phyloP scores from a whole-genome alignment of 2,888 invertebrate species.

The Mimumesa dahlbomi region DNA sequence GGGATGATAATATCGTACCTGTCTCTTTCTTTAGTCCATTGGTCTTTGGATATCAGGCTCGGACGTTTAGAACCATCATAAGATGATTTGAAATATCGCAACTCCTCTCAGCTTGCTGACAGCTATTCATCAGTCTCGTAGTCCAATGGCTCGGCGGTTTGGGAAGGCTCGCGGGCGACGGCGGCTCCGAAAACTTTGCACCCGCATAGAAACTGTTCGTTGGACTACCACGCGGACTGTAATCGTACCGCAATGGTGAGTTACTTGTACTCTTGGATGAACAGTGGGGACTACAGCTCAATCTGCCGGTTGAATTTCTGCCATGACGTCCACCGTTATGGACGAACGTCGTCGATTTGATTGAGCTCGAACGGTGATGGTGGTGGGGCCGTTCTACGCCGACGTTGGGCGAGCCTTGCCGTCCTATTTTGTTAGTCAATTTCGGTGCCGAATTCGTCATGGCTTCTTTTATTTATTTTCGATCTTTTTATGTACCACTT shows the following conservation, averaged over 20 bases:
- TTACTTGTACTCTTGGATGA: constrained; percentile 65
- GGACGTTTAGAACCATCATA: constrained; percentile 76
- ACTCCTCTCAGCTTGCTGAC: constrained; percentile 66
- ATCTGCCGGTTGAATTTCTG: constrained; percentile 62
- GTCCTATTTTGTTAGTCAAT: constrained; percentile 73
- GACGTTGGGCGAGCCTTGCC: constrained; percentile 75
- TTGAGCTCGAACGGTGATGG: constrained; percentile 55
- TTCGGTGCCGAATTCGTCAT: constrained; percentile 79
- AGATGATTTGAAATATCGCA: constrained; percentile 73
- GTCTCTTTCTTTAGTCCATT: constrained; percentile 55
- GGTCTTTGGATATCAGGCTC: constrained; percentile 74
- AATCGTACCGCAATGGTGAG: constrained; percentile 63
- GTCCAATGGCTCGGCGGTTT: constrained; percentile 92
- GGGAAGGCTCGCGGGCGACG: constrained; percentile 89
- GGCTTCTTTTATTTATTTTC: constrained; percentile 32
- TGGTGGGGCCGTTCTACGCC: constrained; percentile 65
- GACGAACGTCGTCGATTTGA: constrained; percentile 70
- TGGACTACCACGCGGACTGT: constrained; percentile 76
- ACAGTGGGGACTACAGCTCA: constrained; percentile 72
- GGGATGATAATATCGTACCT: constrained; percentile 48
- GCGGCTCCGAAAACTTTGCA: constrained; percentile 92
- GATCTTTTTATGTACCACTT: constrained; percentile 10
- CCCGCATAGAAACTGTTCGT: constrained; percentile 83
- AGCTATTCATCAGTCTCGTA: constrained; percentile 68
- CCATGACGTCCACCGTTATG: constrained; percentile 58